Percentiles rank a stretch among this genome's conserved stretches.
phyloP scores from a whole-genome alignment of 2,797 vertebrate species.

The Chaetodon trifasciatus region DNA sequence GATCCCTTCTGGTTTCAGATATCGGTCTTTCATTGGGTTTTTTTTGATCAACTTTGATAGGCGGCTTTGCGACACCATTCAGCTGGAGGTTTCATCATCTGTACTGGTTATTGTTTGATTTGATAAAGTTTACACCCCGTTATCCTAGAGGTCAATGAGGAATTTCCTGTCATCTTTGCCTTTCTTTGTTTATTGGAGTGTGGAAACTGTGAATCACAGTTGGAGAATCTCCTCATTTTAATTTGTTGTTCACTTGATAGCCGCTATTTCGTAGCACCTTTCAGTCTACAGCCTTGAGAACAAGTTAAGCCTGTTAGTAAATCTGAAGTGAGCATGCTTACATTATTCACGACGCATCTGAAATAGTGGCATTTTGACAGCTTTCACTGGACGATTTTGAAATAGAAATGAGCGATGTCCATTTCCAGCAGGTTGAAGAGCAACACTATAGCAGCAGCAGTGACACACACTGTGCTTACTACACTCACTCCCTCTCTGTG shows the following conservation, averaged over 20 bases:
- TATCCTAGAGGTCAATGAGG: neutral
- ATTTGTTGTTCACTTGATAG: neutral
- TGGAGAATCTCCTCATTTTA: neutral
- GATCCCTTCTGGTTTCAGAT: slow-evolving; percentile 19
- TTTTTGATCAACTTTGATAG: neutral
- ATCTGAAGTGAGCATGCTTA: neutral
- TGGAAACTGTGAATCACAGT: neutral
- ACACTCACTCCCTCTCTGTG: neutral
- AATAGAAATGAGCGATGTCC: neutral
- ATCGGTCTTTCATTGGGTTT: neutral
- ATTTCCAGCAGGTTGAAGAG: neutral
- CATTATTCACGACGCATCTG: neutral
- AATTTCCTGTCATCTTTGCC: neutral
- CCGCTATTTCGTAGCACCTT: neutral
- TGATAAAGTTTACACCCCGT: neutral
- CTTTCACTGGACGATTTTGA: neutral
- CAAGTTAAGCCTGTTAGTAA: neutral
- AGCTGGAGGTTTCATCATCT: neutral
- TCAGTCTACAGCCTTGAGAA: neutral
- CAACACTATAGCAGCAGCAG: neutral
- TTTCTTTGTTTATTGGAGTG: neutral
- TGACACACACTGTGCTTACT: neutral
- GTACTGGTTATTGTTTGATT: slow-evolving; percentile 1
- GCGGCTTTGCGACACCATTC: neutral
- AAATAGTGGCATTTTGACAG: neutral